Conservation (phyloP, 2,113 vertebrate genomes). For the human (Homo sapiens) region DNA sequence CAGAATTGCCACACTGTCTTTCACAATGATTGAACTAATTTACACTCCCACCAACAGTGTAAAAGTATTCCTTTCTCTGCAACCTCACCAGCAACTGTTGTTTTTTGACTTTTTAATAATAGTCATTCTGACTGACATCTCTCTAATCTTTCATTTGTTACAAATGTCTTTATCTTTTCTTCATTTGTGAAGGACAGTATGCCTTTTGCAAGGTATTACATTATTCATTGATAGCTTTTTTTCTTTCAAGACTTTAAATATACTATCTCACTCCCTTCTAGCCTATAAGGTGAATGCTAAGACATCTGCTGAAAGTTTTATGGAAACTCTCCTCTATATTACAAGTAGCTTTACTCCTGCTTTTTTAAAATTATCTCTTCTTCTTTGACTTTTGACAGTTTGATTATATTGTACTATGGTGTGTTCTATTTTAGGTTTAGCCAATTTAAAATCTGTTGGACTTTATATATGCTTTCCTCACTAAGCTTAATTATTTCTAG, state of each 20-base stretch:
- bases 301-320: background rate
- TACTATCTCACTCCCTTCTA: background rate
- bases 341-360: background rate
- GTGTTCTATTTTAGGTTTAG: background rate
- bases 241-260: background rate
- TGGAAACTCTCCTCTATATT: background rate
- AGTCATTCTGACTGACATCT: no score
- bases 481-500: background rate
- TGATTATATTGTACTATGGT: background rate
- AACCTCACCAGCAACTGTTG: no score
- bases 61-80: no score
- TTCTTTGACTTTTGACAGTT: background rate
- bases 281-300: background rate
- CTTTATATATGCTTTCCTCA: background rate
- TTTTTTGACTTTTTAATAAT: no score
- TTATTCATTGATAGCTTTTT: background rate
- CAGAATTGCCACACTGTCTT: no score
- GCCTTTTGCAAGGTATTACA: background rate
- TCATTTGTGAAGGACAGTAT: background rate
- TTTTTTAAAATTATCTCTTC: background rate
- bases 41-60: no score
- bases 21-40: no score
- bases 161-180: background rate
- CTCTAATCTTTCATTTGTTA: background rate
- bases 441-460: background rate